A percentile compares a stretch with the other conserved stretches of the same genome.
phyloP scores from a whole-genome alignment of 92 coral and sea anemone species.

The Phenganax stokvisi region DNA sequence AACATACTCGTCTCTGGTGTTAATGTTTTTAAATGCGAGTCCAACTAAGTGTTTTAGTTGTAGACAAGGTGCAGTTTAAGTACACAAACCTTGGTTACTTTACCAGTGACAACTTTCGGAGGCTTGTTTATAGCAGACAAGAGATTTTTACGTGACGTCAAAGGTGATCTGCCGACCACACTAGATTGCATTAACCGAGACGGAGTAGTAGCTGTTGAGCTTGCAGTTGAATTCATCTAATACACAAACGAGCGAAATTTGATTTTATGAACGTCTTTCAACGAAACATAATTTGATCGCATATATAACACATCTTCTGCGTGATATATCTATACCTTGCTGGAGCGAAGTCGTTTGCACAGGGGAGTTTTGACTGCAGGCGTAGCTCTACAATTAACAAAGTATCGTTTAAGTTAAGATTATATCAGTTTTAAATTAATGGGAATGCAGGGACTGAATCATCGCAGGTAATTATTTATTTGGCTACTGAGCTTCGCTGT shows the following conservation, averaged over 20 bases:
- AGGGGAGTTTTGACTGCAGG: conserved; percentile 24
- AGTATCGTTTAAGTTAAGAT: background rate
- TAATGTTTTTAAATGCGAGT: no score
- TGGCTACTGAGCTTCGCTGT: no score
- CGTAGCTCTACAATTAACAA: conserved; percentile 2
- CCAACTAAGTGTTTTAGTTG: no score
- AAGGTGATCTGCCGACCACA: conserved; percentile 23
- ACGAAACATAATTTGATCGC: background rate
- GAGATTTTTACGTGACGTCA: conserved; percentile 29
- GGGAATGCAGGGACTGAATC: no score
- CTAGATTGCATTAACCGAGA: conserved; percentile 28
- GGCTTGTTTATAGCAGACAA: conserved; percentile 18
- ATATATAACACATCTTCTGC: background rate
- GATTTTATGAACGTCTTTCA: background rate
- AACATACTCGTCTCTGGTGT: no score
- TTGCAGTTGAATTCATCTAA: conserved; percentile 30
- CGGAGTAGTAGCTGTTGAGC: conserved; percentile 36
- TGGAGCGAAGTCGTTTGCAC: conserved; percentile 25
- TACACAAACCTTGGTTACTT: conserved; percentile 21
- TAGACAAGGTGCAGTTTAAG: no score
- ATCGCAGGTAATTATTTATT: no score
- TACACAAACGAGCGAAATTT: background rate
- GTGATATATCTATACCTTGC: conserved; percentile 6
- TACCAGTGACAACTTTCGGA: conserved; percentile 25
- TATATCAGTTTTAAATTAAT: no score